Evolutionary conservation across 2,113 vertebrate species (phyloP).

Genomic region (Orycteropus afer): DNA sequence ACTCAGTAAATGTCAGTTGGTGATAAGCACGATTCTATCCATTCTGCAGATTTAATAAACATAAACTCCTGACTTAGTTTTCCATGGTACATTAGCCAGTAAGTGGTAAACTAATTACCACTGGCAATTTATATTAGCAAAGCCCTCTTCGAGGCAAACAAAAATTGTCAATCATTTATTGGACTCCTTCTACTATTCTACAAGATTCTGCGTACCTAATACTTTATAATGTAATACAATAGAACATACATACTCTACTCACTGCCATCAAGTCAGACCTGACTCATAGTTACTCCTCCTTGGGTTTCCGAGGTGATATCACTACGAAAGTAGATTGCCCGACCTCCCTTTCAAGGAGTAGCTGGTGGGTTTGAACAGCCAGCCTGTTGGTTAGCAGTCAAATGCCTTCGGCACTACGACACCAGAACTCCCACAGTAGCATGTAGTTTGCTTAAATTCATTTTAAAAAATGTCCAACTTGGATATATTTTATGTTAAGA

Average conservation of each 20-base stretch:
- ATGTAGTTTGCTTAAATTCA: conserved; percentile 23
- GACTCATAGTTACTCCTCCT: too few relatives aligned
- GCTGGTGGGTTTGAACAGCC: too few relatives aligned
- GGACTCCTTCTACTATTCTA: not conserved
- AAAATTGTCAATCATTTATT: conserved; percentile 22
- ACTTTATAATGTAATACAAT: not conserved
- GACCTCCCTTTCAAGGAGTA: too few relatives aligned
- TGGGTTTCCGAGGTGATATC: too few relatives aligned
- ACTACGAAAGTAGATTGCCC: too few relatives aligned
- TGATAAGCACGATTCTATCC: not conserved
- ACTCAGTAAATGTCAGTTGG: not conserved
- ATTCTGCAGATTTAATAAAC: not conserved
- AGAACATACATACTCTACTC: too few relatives aligned
- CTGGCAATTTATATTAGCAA: not conserved
- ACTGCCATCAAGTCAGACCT: too few relatives aligned
- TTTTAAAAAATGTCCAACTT: not conserved
- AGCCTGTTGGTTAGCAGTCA: too few relatives aligned
- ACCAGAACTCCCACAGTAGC: too few relatives aligned
- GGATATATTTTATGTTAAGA: conserved; percentile 61
- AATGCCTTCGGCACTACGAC: too few relatives aligned
- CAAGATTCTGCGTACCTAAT: not conserved
- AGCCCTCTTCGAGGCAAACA: not conserved
- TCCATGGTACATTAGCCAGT: not conserved
- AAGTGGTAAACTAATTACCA: not conserved
- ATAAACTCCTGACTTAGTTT: conserved; percentile 19